A percentile compares a stretch with the other conserved stretches of the same genome.
Evolutionary conservation across 2,113 vertebrate genomes (phyloP).

Genomic region (Gambusia holbrooki): DNA sequence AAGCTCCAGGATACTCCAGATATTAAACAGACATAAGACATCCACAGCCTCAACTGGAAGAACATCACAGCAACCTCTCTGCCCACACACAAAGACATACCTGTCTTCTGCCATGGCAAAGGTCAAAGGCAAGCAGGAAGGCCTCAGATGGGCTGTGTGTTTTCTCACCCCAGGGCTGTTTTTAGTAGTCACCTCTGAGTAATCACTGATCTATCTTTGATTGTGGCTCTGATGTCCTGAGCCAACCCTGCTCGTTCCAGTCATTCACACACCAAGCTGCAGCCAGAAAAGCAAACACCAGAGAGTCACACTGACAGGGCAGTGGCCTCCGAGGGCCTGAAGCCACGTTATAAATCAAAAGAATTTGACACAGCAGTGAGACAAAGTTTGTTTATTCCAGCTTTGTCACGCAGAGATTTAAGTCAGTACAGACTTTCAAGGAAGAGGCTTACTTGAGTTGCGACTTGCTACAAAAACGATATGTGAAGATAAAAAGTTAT

Average conservation of each 20-base stretch:
- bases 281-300: slow-evolving; percentile 47
- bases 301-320: slow-evolving; percentile 13
- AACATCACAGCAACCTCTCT: slow-evolving; percentile 42
- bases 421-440: background rate
- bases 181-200: background rate
- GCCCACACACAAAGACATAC: background rate
- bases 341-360: slow-evolving; percentile 27
- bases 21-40: background rate
- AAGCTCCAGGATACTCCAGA: too few species aligned
- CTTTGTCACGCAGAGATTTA: slow-evolving; percentile 8
- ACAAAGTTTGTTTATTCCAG: slow-evolving; percentile 17
- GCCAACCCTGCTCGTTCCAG: slow-evolving; percentile 21
- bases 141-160: background rate
- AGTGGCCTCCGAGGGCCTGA: slow-evolving; percentile 19
- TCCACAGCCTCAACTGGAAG: background rate
- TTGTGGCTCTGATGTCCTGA: background rate
- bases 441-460: background rate
- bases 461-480: background rate
- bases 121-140: too few species aligned
- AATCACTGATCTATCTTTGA: background rate
- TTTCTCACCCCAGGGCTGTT: background rate
- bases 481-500: background rate
- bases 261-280: slow-evolving; percentile 13
- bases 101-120: background rate
- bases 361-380: slow-evolving; percentile 18